Base-by-base conservation (phyloP, 2,797 vertebrate species). In the Peromyscus melanophrys region DNA sequence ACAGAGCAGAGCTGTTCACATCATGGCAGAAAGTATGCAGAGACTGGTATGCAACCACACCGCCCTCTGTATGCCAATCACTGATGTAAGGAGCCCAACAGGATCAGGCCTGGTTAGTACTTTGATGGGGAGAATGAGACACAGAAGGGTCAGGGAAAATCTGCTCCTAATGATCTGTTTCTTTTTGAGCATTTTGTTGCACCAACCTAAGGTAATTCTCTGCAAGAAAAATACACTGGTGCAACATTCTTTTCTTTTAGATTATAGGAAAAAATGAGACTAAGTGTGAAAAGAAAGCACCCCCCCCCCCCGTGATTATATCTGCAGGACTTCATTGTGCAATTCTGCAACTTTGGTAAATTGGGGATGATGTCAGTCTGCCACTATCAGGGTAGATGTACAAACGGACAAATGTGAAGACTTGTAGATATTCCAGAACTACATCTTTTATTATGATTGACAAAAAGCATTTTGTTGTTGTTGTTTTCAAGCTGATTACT, bases 201-300 rank as follows among this genome's bases (percentile, higher is more conserved):
- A 71, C 25, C 23, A 1, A 59, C 34, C 46, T 57, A 31, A 46
- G 67, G 23, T 63, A 80, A 65, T 71, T 90, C 3, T 21, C 37
- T 69, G 7, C 69, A 59, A 84, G 86, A 73, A 90, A 65, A 34
- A 49, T 90, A 91, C 65, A 77, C 23, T 63, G 81, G 27, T 49
- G 16, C n/a, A 52, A 10, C 16, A 57, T 11, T 89, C 90, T 43
- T 49, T 73, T 34, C 67, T 92, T 95, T 94, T 96, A 92, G 49
- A 91, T 82, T 78, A 90, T 81, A 71, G 71, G 80, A 75, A 88
- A 65, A 92, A 95, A 84, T 76, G 49, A n/a, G n/a, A 57, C 87
- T 25, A 52, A 87, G 16, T 88, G 13, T 96, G 40, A 88, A 65
- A 93, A 78, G 46, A 40, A 40, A 73, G 52, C 2, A 2, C 2